phyloP scores from a whole-genome alignment of 2,888 invertebrate genomes.

The Odiellus spinosus region DNA sequence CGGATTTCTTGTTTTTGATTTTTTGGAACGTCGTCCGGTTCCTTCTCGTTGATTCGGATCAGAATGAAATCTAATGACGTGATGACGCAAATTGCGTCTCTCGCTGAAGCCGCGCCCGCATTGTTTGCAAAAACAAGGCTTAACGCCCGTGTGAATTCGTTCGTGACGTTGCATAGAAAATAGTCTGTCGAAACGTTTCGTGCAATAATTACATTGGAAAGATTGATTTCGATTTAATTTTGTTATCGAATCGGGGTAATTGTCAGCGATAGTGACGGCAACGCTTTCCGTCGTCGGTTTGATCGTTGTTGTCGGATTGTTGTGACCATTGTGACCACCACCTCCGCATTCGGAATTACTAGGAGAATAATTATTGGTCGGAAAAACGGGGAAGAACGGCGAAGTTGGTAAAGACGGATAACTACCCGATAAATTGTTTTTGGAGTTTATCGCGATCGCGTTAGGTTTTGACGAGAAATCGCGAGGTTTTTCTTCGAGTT shows the following conservation, averaged over 20 bases:
- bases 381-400: too few species aligned
- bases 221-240: not conserved
- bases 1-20: constrained; percentile 12
- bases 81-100: constrained; percentile 28
- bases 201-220: constrained; percentile 26
- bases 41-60: constrained; percentile 22
- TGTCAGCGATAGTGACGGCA: constrained; percentile 14
- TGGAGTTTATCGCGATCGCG: too few species aligned
- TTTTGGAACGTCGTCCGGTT: constrained; percentile 15
- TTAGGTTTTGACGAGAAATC: too few species aligned
- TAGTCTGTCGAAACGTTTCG: constrained; percentile 28
- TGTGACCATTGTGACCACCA: not conserved
- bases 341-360: too few species aligned
- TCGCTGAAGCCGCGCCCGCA: constrained; percentile 31
- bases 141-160: constrained; percentile 30
- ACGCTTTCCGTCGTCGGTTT: constrained; percentile 11
- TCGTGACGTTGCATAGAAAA: constrained; percentile 30
- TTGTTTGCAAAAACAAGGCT: constrained; percentile 28
- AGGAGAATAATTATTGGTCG: too few species aligned
- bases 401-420: too few species aligned
- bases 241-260: too few species aligned
- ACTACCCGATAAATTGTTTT: too few species aligned
- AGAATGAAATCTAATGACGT: constrained; percentile 28
- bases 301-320: constrained; percentile 1
- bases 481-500: too few species aligned